phyloP scores from a whole-genome alignment of 35 echinoderm and acorn worm species.

The Apostichopus parvimensis region DNA sequence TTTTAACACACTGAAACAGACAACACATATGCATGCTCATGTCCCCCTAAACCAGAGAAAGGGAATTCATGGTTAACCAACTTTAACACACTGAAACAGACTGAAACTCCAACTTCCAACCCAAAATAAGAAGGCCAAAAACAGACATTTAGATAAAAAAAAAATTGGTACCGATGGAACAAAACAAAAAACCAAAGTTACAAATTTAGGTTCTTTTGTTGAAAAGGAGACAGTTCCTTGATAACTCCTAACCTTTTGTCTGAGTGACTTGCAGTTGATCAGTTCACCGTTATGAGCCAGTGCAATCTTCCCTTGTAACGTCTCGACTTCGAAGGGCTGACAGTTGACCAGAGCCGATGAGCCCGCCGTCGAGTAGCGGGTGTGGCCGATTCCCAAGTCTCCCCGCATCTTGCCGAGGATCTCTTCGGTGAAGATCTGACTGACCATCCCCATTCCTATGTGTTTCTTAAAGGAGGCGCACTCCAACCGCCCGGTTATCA shows the following conservation, averaged over 20 bases:
- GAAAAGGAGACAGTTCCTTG: background rate
- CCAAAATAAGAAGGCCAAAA: too few relatives aligned
- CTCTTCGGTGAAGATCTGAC: slow-evolving; percentile 81
- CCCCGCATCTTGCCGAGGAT: slow-evolving; percentile 74
- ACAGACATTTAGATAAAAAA: too few relatives aligned
- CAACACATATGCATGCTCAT: too few relatives aligned
- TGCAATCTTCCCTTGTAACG: slow-evolving; percentile 87
- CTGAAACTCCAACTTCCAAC: too few relatives aligned
- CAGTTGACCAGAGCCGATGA: slow-evolving; percentile 84
- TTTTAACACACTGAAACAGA: too few relatives aligned
- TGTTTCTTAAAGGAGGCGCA: slow-evolving; percentile 75
- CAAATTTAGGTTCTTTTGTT: too few relatives aligned
- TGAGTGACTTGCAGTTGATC: slow-evolving; percentile 71
- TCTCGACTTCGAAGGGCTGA: slow-evolving; percentile 97
- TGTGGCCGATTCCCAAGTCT: slow-evolving; percentile 90
- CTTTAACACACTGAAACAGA: too few relatives aligned
- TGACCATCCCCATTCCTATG: slow-evolving; percentile 93
- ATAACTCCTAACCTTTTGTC: slow-evolving; percentile 61
- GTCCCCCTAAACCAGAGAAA: too few relatives aligned
- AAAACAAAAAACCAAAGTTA: too few relatives aligned
- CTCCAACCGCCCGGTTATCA: slow-evolving; percentile 71
- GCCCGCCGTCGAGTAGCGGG: slow-evolving; percentile 83
- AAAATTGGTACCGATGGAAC: too few relatives aligned
- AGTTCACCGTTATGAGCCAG: slow-evolving; percentile 93
- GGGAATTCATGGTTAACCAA: too few relatives aligned